Conservation (phyloP, 2,797 vertebrate genomes). For the Cossypha caffra region DNA sequence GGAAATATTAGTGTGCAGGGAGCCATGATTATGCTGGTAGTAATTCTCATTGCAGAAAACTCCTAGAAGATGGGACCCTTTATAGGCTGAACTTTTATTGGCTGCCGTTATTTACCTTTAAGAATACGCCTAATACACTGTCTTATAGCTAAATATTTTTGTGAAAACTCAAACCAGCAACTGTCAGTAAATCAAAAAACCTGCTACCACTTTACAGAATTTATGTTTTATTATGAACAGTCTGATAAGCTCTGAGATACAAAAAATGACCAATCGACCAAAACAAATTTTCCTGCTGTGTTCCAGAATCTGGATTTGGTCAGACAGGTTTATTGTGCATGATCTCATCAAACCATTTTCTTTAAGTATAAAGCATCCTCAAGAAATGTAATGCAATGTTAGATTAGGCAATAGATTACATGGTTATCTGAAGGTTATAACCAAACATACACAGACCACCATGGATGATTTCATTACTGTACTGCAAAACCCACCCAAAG, state of each 20-base stretch:
- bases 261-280: constrained; percentile 59
- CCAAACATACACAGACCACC: neutral
- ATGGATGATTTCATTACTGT: neutral
- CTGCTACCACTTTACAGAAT: constrained; percentile 54
- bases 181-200: constrained; percentile 73
- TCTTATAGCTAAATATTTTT: constrained; percentile 79
- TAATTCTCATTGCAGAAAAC: constrained; percentile 82
- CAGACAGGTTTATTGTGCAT: constrained; percentile 55
- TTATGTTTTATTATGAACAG: constrained; percentile 47
- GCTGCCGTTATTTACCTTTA: constrained; percentile 83
- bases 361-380: constrained; percentile 46
- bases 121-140: constrained; percentile 78
- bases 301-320: constrained; percentile 54
- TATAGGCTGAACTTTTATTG: constrained; percentile 82
- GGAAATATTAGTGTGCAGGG: constrained; percentile 92
- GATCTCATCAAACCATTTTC: constrained; percentile 56
- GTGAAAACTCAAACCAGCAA: constrained; percentile 73
- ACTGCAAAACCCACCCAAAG: neutral
- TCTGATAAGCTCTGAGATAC: constrained; percentile 60
- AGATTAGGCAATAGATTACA: constrained; percentile 37
- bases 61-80: constrained; percentile 79
- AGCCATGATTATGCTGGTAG: constrained; percentile 84
- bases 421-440: neutral
- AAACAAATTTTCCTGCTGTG: constrained; percentile 64
- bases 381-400: constrained; percentile 61